A percentile compares a stretch with the other conserved stretches of the same genome.
Conservation (phyloP, 1,140 invertebrate species). For the Megalopta genalis region DNA sequence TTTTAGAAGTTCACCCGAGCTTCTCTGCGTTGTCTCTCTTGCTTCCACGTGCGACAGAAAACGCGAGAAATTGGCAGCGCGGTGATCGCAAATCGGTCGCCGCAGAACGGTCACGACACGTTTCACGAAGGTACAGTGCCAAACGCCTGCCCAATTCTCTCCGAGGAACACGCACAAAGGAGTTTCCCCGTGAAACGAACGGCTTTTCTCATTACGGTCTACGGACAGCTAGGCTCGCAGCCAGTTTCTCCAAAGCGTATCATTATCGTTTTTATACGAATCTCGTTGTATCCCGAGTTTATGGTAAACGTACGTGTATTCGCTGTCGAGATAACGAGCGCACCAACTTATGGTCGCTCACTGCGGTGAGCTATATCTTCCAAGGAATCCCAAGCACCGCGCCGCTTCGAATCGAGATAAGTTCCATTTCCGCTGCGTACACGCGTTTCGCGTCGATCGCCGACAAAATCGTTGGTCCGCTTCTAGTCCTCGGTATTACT, state of each 20-base stretch:
- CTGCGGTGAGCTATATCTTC: slow-evolving; percentile 16
- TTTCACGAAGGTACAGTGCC: slow-evolving; percentile 18
- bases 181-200: slow-evolving; percentile 29
- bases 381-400: slow-evolving; percentile 4
- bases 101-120: no score
- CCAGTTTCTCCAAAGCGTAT: no score
- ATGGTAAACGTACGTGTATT: slow-evolving; percentile 13
- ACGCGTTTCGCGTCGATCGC: neutral
- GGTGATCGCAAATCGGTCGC: no score
- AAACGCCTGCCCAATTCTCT: slow-evolving; percentile 4
- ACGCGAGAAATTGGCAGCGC: no score
- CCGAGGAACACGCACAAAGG: slow-evolving; percentile 28
- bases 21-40: no score
- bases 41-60: no score
- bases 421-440: neutral
- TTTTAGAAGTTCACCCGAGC: no score
- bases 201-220: slow-evolving; percentile 23
- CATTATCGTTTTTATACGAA: neutral
- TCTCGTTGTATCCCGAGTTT: neutral
- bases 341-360: neutral
- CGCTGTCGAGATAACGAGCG: slow-evolving; percentile 16
- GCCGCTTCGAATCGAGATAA: neutral
- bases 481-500: slow-evolving; percentile 56
- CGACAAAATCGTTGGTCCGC: slow-evolving; percentile 15
- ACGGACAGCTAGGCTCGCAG: neutral